Evolutionary conservation across 1,140 invertebrate species (phyloP), one percentile per base, ranked within the genome.

Genomic region (Paramacrobiotus metropolitanus): DNA sequence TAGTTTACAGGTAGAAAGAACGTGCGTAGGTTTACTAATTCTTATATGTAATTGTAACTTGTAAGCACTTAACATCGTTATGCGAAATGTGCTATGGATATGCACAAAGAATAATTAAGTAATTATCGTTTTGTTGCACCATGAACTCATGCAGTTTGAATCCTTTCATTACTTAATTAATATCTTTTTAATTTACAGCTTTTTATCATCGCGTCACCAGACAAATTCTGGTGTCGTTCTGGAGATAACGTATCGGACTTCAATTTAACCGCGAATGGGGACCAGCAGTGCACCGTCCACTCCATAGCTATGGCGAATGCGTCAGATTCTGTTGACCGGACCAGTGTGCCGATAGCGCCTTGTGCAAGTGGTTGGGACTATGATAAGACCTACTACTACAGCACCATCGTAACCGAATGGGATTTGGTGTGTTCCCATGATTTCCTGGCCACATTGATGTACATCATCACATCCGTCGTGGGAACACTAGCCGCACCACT

Each of bases 371-470:
- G 48, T 9, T 55, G 48, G 48, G 48, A 55, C 24, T 55, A 20
- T 55, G 48, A 55, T 24, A 15, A 55, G 24, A 20, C 48, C 4
- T 15, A 20, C 24, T 55, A 55, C 48, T 9, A 15, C 15, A 20
- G 15, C 24, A 55, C 48, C 15, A 55, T 55, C 48, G 48, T 55
- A 4, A 55, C 48, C 48, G 48, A 55, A 55, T 55, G 48, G 48
- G 4, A 55, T 15, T 24, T 55, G 4, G 48, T 55, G 15, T 55
- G 48, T 55, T 9, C 4, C 48, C 9, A 4, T 4, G 48, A 55
- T 28, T 55, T 55, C 48, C 24, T 20, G 4, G 15, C 48, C 15
- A 55, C 48, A 9, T 24, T 55, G 15, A 4, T 55, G 15, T 55
- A 55, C 24, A 55, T 55, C 9, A 28, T 55, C 48, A 55, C 48